Percentiles rank a stretch among this genome's conserved stretches.
Evolutionary conservation across 2,888 invertebrate genomes (phyloP).

Genomic region (Cryptophagus acutangulus): DNA sequence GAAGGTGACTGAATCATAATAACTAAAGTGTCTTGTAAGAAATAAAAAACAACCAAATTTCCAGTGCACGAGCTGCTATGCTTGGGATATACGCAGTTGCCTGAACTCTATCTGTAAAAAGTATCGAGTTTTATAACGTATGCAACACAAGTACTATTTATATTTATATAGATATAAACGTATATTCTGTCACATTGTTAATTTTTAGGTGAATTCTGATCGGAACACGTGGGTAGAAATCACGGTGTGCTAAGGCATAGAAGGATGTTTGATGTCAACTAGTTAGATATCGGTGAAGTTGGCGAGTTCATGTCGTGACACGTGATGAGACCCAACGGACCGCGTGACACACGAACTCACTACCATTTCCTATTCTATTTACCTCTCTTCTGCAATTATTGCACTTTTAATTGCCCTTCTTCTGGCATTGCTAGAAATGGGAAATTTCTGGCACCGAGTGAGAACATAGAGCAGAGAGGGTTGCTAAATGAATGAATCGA

Average conservation of each 20-base stretch:
- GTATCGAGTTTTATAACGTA: too few relatives aligned
- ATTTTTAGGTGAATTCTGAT: conserved; percentile 1
- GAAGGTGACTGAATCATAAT: too few relatives aligned
- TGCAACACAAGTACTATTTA: too few relatives aligned
- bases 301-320: conserved; percentile 44
- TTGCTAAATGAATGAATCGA: conserved; percentile 12
- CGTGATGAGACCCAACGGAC: conserved; percentile 42
- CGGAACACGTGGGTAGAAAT: conserved; percentile 39
- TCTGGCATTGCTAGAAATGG: conserved; percentile 1
- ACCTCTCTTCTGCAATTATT: conserved; percentile 28
- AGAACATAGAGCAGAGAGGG: conserved; percentile 19
- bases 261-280: conserved; percentile 44
- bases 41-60: too few relatives aligned
- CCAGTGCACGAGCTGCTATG: not conserved
- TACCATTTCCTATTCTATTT: conserved; percentile 29
- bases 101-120: too few relatives aligned
- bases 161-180: not conserved
- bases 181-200: not conserved
- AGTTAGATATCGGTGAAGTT: conserved; percentile 38
- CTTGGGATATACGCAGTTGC: too few relatives aligned
- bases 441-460: too few relatives aligned
- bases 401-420: conserved; percentile 17
- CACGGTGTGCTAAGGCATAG: conserved; percentile 33
- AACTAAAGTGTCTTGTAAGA: too few relatives aligned
- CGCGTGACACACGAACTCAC: conserved; percentile 42